A percentile compares a stretch with the other conserved stretches of the same genome.
phyloP scores from a whole-genome alignment of 2,888 invertebrate genomes.

The Orthosia incerta region DNA sequence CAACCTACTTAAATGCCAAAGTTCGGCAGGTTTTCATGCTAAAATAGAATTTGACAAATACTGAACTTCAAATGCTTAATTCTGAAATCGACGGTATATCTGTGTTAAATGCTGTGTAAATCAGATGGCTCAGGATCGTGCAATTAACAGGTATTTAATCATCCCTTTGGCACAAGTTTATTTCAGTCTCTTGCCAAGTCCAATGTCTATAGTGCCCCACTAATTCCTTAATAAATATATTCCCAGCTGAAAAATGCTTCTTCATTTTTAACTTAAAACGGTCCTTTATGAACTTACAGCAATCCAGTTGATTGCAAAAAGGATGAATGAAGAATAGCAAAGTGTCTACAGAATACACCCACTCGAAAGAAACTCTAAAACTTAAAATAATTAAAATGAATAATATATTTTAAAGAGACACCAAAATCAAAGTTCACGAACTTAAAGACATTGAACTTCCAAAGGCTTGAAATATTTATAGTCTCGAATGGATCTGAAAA shows the following conservation, averaged over 20 bases:
- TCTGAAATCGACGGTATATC: not conserved
- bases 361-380: not conserved
- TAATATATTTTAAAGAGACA: conserved; percentile 14
- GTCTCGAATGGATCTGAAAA: conserved; percentile 12
- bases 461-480: conserved; percentile 29
- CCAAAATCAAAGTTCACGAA: conserved; percentile 35
- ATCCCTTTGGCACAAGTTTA: conserved; percentile 15
- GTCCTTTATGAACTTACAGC: not conserved
- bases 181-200: conserved; percentile 3
- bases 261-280: conserved; percentile 18
- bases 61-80: too few species aligned
- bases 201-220: conserved; percentile 15
- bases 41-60: too few species aligned
- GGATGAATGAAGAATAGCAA: conserved; percentile 19
- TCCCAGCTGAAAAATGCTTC: conserved; percentile 8
- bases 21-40: too few species aligned
- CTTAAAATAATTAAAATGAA: conserved; percentile 3
- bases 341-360: not conserved
- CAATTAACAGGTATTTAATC: conserved; percentile 13
- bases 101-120: not conserved
- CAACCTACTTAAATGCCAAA: too few species aligned
- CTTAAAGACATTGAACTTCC: conserved; percentile 26
- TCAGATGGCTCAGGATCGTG: conserved; percentile 1
- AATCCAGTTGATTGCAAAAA: conserved; percentile 30
- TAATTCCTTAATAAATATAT: conserved; percentile 18